phyloP scores from a whole-genome alignment of 2,888 invertebrate species.

The Mystacides longicornis region DNA sequence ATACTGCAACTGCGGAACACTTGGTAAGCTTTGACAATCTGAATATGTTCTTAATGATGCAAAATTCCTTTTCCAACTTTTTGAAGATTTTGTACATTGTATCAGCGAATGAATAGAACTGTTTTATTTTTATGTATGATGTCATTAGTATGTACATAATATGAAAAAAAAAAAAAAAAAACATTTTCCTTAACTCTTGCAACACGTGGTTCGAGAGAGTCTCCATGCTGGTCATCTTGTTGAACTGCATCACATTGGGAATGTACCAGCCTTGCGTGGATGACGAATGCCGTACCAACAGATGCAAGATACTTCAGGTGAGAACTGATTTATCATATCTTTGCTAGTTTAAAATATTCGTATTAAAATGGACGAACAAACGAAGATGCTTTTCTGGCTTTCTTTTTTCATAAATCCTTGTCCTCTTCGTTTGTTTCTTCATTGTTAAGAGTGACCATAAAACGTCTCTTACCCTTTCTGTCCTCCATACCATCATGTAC shows the following conservation, averaged over 20 bases:
- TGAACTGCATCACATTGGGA: conserved; percentile 97
- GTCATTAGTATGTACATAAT: not conserved
- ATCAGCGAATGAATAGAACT: not conserved
- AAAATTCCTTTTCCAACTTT: not conserved
- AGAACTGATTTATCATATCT: too few relatives aligned
- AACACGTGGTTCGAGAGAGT: conserved; percentile 95
- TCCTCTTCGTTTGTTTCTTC: too few relatives aligned
- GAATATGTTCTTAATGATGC: too few relatives aligned
- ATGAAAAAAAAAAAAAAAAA: not conserved
- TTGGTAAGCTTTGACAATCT: too few relatives aligned
- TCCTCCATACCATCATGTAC: too few relatives aligned
- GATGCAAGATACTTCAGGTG: conserved; percentile 89
- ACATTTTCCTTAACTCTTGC: conserved; percentile 53
- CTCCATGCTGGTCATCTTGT: conserved; percentile 95
- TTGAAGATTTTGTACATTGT: not conserved
- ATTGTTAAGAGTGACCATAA: too few relatives aligned
- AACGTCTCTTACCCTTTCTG: too few relatives aligned
- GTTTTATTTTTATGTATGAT: not conserved
- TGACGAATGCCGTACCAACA: conserved; percentile 79
- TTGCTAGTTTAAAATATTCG: too few relatives aligned
- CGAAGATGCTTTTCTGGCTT: too few relatives aligned
- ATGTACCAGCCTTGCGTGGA: conserved; percentile 99
- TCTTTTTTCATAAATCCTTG: too few relatives aligned
- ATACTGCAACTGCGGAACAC: too few relatives aligned
- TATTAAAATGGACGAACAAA: too few relatives aligned